Base-by-base conservation (phyloP, 1,140 invertebrate species). In the Globodera rostochiensis region DNA sequence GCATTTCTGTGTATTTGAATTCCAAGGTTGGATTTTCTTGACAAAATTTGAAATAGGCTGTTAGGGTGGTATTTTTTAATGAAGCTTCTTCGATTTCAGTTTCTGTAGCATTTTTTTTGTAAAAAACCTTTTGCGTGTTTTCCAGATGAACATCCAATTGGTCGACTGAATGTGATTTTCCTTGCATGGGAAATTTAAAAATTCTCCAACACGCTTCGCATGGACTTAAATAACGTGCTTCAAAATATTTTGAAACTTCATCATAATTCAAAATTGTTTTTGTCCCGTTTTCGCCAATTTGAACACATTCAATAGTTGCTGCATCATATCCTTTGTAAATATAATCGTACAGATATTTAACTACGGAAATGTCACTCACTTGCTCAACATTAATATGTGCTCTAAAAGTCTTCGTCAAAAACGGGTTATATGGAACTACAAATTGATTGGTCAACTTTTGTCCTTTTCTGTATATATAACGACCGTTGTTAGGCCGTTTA, bases 251-350 rank as follows among this genome's bases (percentile, higher is more conserved):
- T 8, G 7, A 7, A 71, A 71, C 69, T 71, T 71, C 69, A 71
- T 71, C 69, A 71, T 71, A 71, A 15, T 71, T 71, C 13, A 71
- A 71, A 9, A 36, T 46, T 81, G 80, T 80, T 82, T 11, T 81
- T 6, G 60, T 45, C 3, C 21, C 76, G 82, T 80, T 25, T 53
- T 11, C 47, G 46, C 1, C 6, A 1, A 36, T 9, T 8, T 8
- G 7, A 36, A 49, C 4, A 71, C 69, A 71, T 15, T 71, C 69
- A 71, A 71, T 71, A 36, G 13, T 15, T 36, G 69, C 69, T 8
- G 69, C 69, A 15, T 71, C 69, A 71, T 71, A 71, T 9, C 69
- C 69, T 71, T 71, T 71, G 13, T 71, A 71, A 9, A 71, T 71
- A 71, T 71, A 71, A 71, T 71, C 69, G 13, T 71, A 71, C 7